These are phyloP conservation scores for Creontiades dilutus DNA, from an alignment of 2,888 invertebrate species.

Conservation along the genomic window DNA sequence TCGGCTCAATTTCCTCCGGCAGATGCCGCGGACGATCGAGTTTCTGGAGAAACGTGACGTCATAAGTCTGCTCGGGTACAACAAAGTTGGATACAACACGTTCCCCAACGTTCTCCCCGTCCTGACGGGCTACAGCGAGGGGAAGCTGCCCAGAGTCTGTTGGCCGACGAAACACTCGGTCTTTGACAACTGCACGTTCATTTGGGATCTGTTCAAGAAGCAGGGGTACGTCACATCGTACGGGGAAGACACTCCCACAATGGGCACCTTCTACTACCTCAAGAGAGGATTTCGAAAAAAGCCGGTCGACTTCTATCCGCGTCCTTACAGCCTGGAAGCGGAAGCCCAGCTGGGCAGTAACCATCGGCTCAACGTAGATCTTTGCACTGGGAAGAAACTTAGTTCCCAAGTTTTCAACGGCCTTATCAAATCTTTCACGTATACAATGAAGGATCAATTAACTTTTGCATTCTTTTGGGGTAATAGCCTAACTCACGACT, in stretches of 20 bases:
- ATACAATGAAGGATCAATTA: constrained; percentile 81
- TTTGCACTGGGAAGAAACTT: constrained; percentile 86
- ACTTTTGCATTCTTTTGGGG: constrained; percentile 93
- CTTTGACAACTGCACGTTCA: constrained; percentile 89
- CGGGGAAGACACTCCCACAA: constrained; percentile 89
- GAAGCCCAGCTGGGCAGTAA: constrained; percentile 85
- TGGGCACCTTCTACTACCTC: constrained; percentile 90
- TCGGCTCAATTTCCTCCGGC: constrained; percentile 89
- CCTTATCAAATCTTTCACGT: constrained; percentile 84
- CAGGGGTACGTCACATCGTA: constrained; percentile 88
- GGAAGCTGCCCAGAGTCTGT: constrained; percentile 84
- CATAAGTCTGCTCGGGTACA: constrained; percentile 91
- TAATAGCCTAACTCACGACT: constrained; percentile 90
- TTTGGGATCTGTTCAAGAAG: constrained; percentile 89
- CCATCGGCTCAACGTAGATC: constrained; percentile 83
- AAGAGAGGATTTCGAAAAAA: constrained; percentile 87
- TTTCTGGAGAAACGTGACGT: constrained; percentile 83
- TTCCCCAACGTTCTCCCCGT: constrained; percentile 93
- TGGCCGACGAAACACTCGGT: constrained; percentile 81
- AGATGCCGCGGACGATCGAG: constrained; percentile 86
- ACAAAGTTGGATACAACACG: constrained; percentile 96
- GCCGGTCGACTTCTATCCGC: constrained; percentile 92
- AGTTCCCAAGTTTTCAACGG: constrained; percentile 86
- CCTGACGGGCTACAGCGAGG: constrained; percentile 85
- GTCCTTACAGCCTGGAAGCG: constrained; percentile 86